These are phyloP conservation scores for Sternotherus odoratus DNA, from an alignment of 2,797 vertebrate genomes.

Conservation along the genomic window DNA sequence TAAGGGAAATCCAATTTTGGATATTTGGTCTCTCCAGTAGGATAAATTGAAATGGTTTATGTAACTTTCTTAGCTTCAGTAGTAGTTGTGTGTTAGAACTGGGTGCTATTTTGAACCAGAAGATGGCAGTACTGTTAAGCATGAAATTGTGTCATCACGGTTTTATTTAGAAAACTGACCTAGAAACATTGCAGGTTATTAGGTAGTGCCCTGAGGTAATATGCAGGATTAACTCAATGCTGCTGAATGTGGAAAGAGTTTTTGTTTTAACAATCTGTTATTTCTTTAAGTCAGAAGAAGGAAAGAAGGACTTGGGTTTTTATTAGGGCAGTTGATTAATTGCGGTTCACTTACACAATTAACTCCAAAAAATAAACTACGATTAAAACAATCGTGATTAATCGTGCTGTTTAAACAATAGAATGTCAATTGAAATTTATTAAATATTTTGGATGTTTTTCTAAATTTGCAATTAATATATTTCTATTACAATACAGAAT, in stretches of 20 bases:
- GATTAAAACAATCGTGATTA: too few relatives aligned
- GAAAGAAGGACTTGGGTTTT: neutral
- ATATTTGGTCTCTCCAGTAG: neutral
- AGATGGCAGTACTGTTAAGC: conserved; percentile 64
- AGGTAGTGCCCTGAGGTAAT: neutral
- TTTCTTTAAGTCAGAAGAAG: neutral
- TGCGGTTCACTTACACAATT: too few relatives aligned
- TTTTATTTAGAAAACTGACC: neutral
- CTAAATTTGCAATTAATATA: too few relatives aligned
- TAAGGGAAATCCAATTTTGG: neutral
- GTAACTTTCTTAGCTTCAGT: neutral
- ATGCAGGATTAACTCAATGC: neutral
- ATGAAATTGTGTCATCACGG: neutral
- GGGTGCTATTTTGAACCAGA: conserved; percentile 51
- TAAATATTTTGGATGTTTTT: too few relatives aligned
- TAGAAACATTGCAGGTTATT: neutral
- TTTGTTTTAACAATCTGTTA: neutral
- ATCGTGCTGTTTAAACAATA: too few relatives aligned
- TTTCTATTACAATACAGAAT: too few relatives aligned
- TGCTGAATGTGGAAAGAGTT: neutral
- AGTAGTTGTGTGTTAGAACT: neutral
- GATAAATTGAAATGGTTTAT: neutral
- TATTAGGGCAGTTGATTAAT: neutral
- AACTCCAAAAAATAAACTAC: too few relatives aligned
- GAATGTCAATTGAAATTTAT: too few relatives aligned